Base-by-base conservation (phyloP, 2,888 invertebrate species). In the Papilio elwesi region DNA sequence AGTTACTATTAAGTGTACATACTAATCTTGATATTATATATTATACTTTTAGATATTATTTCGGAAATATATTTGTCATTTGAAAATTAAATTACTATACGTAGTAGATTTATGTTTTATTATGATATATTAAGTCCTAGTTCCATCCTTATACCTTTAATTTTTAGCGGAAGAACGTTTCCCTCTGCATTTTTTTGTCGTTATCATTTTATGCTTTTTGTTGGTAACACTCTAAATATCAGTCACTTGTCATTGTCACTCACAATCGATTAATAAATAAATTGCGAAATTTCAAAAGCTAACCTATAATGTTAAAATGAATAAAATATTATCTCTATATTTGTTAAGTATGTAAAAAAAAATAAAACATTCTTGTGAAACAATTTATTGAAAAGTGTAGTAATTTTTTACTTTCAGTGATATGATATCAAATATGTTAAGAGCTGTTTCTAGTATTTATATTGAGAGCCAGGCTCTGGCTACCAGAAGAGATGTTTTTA, bases 391-490 rank as follows among this genome's bases (percentile, higher is more conserved):
- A 55, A 68, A 72, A 55, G 48, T 63, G n/a, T 49, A 49, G 48
- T 64, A 10, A 55, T 64, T 55, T 12, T 63, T 63, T 47, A 26
- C 7, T 68, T 55, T n/a, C 38, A 48, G 48, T 64, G n/a, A 15
- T 13, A 16, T 38, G 15, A 47, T 47, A 13, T 15, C 52, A 48
- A 79, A 75, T 64, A 79, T 79, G 79, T 73, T 79, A 53, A 76
- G 79, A 75, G 75, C 75, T 26, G 55, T 79, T 57, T 74, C 76
- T 47, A 77, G 74, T 74, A 75, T 77, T 74, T 79, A 75, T 68
- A 66, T 77, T 47, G 77, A 79, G 68, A 73, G 77, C 49, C 77
- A 75, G 66, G 63, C 47, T 72, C 15, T 73, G n/a, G 64, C 65
- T 43, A 68, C 70, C 43, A 74, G 77, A 71, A 74, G 75, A 38